Evolutionary conservation across 2,888 invertebrate genomes (phyloP).

Genomic region (Hirtodrosophila histrioides): DNA sequence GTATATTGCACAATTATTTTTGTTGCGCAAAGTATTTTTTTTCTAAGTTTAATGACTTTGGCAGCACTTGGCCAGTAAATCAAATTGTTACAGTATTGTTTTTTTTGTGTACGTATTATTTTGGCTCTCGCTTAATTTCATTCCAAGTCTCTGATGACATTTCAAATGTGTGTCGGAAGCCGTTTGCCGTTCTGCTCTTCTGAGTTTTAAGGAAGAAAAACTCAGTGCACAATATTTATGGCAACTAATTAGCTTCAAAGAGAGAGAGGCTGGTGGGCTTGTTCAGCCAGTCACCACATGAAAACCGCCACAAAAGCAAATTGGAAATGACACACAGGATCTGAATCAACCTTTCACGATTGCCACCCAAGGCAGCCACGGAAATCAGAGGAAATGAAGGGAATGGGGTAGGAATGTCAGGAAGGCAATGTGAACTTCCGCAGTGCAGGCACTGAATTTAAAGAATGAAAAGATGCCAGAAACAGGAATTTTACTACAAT

Average conservation of each 20-base stretch:
- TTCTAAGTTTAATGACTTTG: conserved; percentile 72
- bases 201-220: conserved; percentile 12
- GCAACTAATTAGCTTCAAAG: conserved; percentile 40
- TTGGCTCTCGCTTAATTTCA: conserved; percentile 63
- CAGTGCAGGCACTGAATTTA: conserved; percentile 15
- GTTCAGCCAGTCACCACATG: conserved; percentile 16
- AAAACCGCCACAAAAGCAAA: conserved; percentile 42
- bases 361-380: conserved; percentile 18
- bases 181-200: conserved; percentile 16
- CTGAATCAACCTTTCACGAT: conserved; percentile 32
- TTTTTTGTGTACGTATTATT: conserved; percentile 20
- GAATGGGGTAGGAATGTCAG: neutral
- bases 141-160: conserved; percentile 42
- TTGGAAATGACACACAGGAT: conserved; percentile 28
- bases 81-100: conserved; percentile 58
- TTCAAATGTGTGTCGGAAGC: conserved; percentile 53
- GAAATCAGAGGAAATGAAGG: conserved; percentile 38
- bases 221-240: conserved; percentile 37
- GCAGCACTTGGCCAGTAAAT: conserved; percentile 62
- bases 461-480: conserved; percentile 16
- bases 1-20: conserved; percentile 56
- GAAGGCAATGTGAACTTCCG: conserved; percentile 31
- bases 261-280: conserved; percentile 4
- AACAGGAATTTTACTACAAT: conserved; percentile 37
- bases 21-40: conserved; percentile 37